phyloP scores from a whole-genome alignment of 2,113 vertebrate genomes.

The Nettapus auritus region DNA sequence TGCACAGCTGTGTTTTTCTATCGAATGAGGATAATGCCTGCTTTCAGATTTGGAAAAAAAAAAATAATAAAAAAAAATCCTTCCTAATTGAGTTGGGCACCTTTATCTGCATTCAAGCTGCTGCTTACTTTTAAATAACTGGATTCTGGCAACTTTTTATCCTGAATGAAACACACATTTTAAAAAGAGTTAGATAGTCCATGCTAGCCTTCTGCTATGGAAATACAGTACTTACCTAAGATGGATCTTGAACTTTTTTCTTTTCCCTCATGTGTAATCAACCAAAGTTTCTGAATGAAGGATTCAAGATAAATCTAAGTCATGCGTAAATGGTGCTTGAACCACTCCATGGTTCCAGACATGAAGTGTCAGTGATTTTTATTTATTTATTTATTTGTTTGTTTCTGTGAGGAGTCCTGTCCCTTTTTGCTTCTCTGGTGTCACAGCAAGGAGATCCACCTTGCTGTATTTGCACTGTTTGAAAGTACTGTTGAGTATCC shows the following conservation, averaged over 20 bases:
- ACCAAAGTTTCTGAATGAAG: neutral
- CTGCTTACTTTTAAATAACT: constrained; percentile 46
- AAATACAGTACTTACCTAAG: neutral
- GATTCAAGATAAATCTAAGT: neutral
- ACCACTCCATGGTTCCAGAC: neutral
- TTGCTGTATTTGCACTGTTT: neutral
- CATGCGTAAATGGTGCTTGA: neutral
- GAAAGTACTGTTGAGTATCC: neutral
- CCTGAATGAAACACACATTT: neutral
- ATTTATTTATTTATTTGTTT: no score
- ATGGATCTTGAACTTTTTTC: neutral
- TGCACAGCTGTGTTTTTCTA: constrained; percentile 58
- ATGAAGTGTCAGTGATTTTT: neutral
- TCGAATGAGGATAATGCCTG: constrained; percentile 39
- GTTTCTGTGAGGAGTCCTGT: neutral
- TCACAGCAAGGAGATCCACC: neutral
- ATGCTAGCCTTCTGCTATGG: neutral
- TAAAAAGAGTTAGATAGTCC: neutral
- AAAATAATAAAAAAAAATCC: neutral
- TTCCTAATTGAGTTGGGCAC: constrained; percentile 50
- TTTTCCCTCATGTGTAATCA: neutral
- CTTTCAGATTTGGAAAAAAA: constrained; percentile 1
- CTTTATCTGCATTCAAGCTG: constrained; percentile 60
- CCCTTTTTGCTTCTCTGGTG: neutral
- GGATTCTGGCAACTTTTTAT: constrained; percentile 19